Evolutionary conservation across 2,797 vertebrate species (phyloP).

Genomic region (Acridotheres tristis): DNA sequence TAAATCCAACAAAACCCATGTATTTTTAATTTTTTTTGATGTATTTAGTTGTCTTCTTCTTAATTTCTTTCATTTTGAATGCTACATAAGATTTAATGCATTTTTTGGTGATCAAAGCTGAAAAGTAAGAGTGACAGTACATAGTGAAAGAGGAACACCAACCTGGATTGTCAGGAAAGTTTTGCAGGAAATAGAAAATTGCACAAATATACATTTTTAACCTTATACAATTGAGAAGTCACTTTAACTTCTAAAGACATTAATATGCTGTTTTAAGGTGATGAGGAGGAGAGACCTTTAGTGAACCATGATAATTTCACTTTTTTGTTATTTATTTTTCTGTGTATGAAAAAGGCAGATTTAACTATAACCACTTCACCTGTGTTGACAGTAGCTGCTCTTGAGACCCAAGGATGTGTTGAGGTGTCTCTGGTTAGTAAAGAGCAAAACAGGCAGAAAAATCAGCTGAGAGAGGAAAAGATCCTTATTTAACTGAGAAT

Average conservation of each 20-base stretch:
- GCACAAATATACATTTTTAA: background rate
- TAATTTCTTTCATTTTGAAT: background rate
- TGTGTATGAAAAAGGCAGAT: background rate
- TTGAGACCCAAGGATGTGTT: background rate
- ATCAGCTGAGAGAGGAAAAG: background rate
- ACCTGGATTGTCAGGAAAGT: background rate
- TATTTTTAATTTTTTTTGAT: accelerated
- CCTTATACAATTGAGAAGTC: accelerated
- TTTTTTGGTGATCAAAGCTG: background rate
- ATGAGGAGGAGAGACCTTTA: background rate
- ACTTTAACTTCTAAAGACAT: background rate
- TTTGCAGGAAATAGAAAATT: background rate
- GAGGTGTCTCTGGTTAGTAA: background rate
- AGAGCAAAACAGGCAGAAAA: background rate
- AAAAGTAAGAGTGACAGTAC: background rate
- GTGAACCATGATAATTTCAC: background rate
- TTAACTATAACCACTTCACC: background rate
- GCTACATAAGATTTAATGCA: background rate
- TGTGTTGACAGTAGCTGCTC: background rate
- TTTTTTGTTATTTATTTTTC: background rate
- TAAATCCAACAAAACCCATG: background rate
- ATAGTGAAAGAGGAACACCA: background rate
- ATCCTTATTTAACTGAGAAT: background rate
- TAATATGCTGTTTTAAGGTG: background rate
- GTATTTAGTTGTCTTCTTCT: background rate